These are phyloP conservation scores for Lithodes maja DNA, from an alignment of 2,888 invertebrate genomes.

Conservation along the genomic window DNA sequence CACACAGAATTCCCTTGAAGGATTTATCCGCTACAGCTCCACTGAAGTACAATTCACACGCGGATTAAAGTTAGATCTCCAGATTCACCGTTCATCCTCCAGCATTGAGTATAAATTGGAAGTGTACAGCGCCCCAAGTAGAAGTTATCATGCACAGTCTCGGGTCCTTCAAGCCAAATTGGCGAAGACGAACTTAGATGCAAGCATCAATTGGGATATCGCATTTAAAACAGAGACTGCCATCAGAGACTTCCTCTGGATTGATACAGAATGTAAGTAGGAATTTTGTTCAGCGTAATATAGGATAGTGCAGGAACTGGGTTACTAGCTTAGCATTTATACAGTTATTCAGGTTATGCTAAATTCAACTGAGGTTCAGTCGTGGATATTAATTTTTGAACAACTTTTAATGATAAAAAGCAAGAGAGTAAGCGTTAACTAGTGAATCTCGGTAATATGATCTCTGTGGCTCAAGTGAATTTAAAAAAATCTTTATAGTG, in stretches of 20 bases:
- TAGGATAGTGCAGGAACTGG: neutral
- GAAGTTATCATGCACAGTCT: neutral
- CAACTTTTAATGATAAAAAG: no score
- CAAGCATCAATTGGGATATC: conserved; percentile 5
- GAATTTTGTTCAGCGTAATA: neutral
- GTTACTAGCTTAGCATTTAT: no score
- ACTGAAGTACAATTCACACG: neutral
- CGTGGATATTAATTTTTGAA: no score
- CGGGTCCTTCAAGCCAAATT: conserved; percentile 5
- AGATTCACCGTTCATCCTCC: neutral
- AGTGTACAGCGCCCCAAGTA: conserved; percentile 3
- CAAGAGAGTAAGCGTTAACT: no score
- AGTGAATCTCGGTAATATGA: no score
- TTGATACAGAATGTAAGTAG: neutral
- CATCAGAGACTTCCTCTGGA: neutral
- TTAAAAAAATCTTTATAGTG: no score
- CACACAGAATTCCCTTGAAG: neutral
- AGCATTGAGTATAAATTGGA: conserved; percentile 12
- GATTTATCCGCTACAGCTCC: neutral
- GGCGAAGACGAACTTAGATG: neutral
- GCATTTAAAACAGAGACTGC: neutral
- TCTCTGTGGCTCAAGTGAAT: no score
- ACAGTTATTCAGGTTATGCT: no score
- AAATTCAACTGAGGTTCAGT: no score
- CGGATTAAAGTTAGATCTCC: conserved; percentile 22